Conservation (phyloP, 92 coral and sea anemone species). For the Zoanthus sociatus region DNA sequence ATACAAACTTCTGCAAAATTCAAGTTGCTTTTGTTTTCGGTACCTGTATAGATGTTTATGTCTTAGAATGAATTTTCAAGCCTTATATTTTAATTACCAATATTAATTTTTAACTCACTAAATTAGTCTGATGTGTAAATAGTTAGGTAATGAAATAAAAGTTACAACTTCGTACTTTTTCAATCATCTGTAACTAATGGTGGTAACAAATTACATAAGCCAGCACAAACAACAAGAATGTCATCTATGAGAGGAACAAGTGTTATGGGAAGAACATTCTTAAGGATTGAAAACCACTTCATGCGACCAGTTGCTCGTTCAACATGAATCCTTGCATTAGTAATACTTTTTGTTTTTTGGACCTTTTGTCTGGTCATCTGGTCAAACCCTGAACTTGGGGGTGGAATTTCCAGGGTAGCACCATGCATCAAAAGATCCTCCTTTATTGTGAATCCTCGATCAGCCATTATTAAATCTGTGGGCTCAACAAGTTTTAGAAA, state of each 20-base stretch:
- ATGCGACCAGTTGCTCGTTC: slow-evolving; percentile 63
- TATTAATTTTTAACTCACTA: no score
- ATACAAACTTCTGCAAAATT: no score
- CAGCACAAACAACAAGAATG: slow-evolving; percentile 65
- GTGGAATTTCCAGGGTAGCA: slow-evolving; percentile 69
- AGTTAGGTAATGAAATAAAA: no score
- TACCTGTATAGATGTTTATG: not conserved
- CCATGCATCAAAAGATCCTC: slow-evolving; percentile 59
- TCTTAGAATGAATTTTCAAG: no score
- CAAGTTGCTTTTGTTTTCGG: not conserved
- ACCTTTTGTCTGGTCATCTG: slow-evolving; percentile 73
- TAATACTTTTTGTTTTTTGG: slow-evolving; percentile 46
- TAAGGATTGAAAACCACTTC: slow-evolving; percentile 56
- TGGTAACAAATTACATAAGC: slow-evolving; percentile 57
- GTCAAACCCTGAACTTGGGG: slow-evolving; percentile 70
- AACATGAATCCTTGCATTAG: slow-evolving; percentile 73
- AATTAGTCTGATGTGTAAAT: no score
- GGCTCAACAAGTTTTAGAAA: slow-evolving; percentile 67
- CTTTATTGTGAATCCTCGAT: slow-evolving; percentile 61
- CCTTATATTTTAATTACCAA: no score
- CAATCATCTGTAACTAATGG: slow-evolving; percentile 31
- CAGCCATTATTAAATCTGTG: slow-evolving; percentile 70
- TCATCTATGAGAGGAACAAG: slow-evolving; percentile 64
- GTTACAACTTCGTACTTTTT: no score
- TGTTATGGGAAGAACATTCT: slow-evolving; percentile 51